Evolutionary conservation across 1,140 invertebrate species (phyloP).

Genomic region (Macrostomum lignano): DNA sequence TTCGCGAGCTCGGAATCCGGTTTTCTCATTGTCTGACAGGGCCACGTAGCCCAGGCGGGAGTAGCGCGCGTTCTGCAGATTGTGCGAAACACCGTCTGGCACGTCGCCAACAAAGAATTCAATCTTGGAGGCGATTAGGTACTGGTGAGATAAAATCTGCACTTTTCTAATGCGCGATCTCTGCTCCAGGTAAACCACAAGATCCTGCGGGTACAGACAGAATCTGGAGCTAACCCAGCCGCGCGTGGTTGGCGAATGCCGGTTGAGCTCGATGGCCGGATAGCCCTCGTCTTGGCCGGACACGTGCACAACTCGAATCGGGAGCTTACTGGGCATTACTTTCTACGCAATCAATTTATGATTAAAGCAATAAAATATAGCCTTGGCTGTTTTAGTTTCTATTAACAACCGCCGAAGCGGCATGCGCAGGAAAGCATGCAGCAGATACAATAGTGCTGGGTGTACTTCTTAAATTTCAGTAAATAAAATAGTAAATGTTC

Average conservation of each 20-base stretch:
- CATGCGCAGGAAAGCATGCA: too few relatives aligned
- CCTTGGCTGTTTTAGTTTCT: too few relatives aligned
- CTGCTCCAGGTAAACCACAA: conserved; percentile 47
- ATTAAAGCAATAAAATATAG: too few relatives aligned
- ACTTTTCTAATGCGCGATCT: conserved; percentile 47
- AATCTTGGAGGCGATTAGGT: conserved; percentile 38
- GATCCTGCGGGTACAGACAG: conserved; percentile 52
- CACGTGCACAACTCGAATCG: conserved; percentile 26
- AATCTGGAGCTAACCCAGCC: conserved; percentile 54
- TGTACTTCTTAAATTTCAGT: too few relatives aligned
- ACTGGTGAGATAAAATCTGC: conserved; percentile 64
- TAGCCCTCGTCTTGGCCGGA: conserved; percentile 53
- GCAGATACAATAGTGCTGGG: too few relatives aligned
- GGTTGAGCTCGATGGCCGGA: conserved; percentile 50
- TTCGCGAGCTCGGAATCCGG: conserved; percentile 51
- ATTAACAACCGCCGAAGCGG: too few relatives aligned
- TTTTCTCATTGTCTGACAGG: conserved; percentile 47
- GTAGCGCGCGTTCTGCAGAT: conserved; percentile 25
- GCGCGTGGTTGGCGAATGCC: conserved; percentile 54
- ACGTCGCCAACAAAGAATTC: conserved; percentile 30
- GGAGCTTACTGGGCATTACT: conserved; percentile 28
- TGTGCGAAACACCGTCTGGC: conserved; percentile 13
- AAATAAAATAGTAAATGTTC: too few relatives aligned
- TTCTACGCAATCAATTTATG: too few relatives aligned
- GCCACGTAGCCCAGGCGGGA: conserved; percentile 37